Base-by-base conservation (phyloP, 2,113 vertebrate species). In the Marmota monax region DNA sequence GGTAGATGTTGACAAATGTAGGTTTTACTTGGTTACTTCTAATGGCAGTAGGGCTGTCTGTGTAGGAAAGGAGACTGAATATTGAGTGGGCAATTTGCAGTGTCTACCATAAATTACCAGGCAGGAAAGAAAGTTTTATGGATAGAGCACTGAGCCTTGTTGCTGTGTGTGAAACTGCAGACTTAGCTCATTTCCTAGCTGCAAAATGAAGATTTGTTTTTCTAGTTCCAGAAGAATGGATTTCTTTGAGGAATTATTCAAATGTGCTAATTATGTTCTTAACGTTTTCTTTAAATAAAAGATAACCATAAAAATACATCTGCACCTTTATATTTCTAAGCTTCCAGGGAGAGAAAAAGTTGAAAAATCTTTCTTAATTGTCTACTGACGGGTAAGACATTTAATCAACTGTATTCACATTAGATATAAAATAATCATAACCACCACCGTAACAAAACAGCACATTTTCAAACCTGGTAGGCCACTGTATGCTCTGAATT, bases 231-330 rank as follows among this genome's bases (percentile, higher is more conserved):
- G 58, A 3, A 70, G n/a, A 92, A 88, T 92, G 27, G 4, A 65
- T 90, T 94, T 92, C 42, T 86, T 87, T 70, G 39, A 76, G 23
- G 51, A 45, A 74, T 85, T 8, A 95, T 77, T 73, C 80, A 58
- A 84, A 94, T 78, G 39, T 79, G 39, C 84, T 42, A 39, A 10
- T 86, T 90, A 87, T 6, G 77, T 95, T 58, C 85, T 61, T 45
- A 34, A 45, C 42, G 74, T 74, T 94, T 85, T 74, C 37, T n/a
- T 53, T 61, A 95, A 91, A 90, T 80, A 92, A 94, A 89, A 90
- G 53, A 34, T 51, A 90, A 73, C 22, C 42, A 34, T 90, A 87
- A 92, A 45, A 85, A 86, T 14, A 7, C 45, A 77, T 16, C 9
- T 3, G 2, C 63, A 13, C 16, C 27, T 88, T 92, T 37, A 69